These are phyloP conservation scores for Scleropages formosus DNA, from an alignment of 2,797 vertebrate genomes.

Conservation along the genomic window DNA sequence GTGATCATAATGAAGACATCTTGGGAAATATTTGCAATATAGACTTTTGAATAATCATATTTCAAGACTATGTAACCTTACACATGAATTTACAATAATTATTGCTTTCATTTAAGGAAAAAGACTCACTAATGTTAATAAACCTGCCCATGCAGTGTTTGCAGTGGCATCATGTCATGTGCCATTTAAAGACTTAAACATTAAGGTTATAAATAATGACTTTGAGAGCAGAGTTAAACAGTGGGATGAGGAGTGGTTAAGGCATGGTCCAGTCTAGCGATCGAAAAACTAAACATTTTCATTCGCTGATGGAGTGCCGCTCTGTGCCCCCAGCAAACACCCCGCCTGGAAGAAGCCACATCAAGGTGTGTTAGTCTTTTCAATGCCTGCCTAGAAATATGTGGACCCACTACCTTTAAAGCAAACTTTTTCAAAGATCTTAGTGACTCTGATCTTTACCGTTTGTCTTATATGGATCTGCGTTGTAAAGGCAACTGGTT, in stretches of 20 bases:
- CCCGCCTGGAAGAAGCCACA: too few relatives aligned
- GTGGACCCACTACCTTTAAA: not conserved
- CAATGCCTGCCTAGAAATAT: not conserved
- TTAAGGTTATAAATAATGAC: not conserved
- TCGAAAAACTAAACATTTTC: not conserved
- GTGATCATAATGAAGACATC: too few relatives aligned
- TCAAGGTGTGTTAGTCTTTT: not conserved
- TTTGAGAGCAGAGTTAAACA: not conserved
- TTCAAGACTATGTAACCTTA: not conserved
- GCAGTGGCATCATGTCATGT: not conserved
- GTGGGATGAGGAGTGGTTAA: not conserved
- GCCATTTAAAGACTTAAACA: not conserved
- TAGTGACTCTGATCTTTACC: not conserved
- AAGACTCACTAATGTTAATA: not conserved
- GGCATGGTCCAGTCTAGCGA: not conserved
- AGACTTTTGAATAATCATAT: not conserved
- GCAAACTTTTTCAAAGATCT: not conserved
- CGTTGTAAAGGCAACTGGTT: too few relatives aligned
- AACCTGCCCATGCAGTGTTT: not conserved
- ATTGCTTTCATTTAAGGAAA: slow-evolving; percentile 1
- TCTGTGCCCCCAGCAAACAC: not conserved
- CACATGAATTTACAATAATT: slow-evolving; percentile 6
- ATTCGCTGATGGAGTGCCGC: not conserved
- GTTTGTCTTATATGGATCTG: too few relatives aligned
- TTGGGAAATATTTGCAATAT: not conserved